Conservation (phyloP, 30 jellyfish, hydroid and myxozoan genomes). For the Hydra vulgaris region DNA sequence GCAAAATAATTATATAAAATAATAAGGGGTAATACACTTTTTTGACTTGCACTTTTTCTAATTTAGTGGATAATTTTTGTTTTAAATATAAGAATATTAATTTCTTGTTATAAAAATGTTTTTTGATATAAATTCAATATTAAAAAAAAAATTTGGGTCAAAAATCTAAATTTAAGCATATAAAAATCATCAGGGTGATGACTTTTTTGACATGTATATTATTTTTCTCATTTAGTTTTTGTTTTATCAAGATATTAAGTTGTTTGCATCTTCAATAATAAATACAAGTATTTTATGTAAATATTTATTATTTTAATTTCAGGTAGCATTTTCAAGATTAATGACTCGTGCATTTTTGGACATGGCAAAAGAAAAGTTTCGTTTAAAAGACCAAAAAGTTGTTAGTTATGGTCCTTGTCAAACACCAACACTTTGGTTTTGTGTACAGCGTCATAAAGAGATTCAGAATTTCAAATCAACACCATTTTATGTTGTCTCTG, state of each 20-base stretch:
- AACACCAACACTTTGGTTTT: slow-evolving; percentile 34
- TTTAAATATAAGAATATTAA: no score
- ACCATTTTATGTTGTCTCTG: slow-evolving; percentile 14
- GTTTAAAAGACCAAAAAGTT: slow-evolving; percentile 23
- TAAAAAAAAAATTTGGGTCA: no score
- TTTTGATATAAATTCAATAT: no score
- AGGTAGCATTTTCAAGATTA: slow-evolving; percentile 32
- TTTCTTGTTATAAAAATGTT: no score
- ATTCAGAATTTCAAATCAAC: slow-evolving; percentile 18
- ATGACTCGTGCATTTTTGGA: slow-evolving; percentile 26
- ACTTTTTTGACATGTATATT: no score
- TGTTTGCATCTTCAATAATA: not conserved
- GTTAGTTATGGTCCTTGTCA: slow-evolving; percentile 35
- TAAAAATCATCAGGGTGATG: no score
- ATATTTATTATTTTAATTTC: not conserved
- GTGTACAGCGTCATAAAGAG: slow-evolving; percentile 31
- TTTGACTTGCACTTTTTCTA: no score
- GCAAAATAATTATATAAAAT: no score
- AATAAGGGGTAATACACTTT: no score
- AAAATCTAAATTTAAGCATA: no score
- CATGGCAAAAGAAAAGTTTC: slow-evolving; percentile 28
- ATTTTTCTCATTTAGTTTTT: no score
- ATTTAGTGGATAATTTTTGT: no score
- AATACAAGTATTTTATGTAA: not conserved
- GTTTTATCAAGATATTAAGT: not conserved